A percentile compares a stretch with the other conserved stretches of the same genome.
These are phyloP conservation scores for Danionella cerebrum DNA, from an alignment of 2,113 vertebrate species.

Conservation along the genomic window DNA sequence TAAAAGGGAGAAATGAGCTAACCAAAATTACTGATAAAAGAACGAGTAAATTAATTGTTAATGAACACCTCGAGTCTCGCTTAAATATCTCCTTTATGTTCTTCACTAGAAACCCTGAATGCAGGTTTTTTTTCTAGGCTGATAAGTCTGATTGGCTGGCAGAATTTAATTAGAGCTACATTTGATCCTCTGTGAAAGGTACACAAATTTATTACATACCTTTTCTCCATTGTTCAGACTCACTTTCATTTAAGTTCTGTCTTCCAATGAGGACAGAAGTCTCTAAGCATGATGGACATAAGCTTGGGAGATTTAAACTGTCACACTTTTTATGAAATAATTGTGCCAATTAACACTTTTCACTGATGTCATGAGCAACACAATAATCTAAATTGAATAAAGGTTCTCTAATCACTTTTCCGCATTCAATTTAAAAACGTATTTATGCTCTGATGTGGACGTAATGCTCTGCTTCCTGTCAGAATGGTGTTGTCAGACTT, in stretches of 20 bases:
- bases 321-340: slow-evolving; percentile 14
- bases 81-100: slow-evolving; percentile 42
- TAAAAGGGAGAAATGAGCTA: neutral
- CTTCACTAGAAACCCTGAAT: slow-evolving; percentile 18
- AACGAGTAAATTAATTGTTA: slow-evolving; percentile 29
- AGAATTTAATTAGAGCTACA: slow-evolving; percentile 47
- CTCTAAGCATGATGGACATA: slow-evolving; percentile 23
- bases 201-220: slow-evolving; percentile 9
- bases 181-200: slow-evolving; percentile 26
- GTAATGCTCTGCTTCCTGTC: neutral
- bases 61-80: slow-evolving; percentile 27
- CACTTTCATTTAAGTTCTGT: slow-evolving; percentile 1
- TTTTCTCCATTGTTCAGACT: slow-evolving; percentile 27
- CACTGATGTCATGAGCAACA: neutral
- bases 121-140: slow-evolving; percentile 15
- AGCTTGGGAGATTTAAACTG: neutral
- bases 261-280: slow-evolving; percentile 37
- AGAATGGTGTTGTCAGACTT: neutral
- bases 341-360: slow-evolving; percentile 11
- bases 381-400: slow-evolving; percentile 2
- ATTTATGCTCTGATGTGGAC: neutral
- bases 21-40: slow-evolving; percentile 11
- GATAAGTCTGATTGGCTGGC: slow-evolving; percentile 37
- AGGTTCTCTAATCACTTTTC: no score
- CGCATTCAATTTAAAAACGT: no score